Percentiles rank a stretch among this genome's conserved stretches.
Evolutionary conservation across 2,888 invertebrate genomes (phyloP).

Genomic region (Miltochrista miniata): DNA sequence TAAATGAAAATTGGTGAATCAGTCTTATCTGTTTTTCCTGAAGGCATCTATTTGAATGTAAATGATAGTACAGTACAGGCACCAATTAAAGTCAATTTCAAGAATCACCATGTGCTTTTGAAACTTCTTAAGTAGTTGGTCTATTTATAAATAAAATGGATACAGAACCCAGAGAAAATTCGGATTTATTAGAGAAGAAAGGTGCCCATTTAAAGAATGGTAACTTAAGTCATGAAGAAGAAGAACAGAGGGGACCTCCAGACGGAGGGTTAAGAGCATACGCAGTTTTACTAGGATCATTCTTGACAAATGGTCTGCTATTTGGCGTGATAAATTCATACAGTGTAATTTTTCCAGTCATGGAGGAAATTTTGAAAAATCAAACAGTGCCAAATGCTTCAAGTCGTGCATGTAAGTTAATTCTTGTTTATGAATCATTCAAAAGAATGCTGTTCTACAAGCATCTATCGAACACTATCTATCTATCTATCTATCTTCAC

Average conservation of each 20-base stretch:
- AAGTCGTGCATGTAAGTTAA: conserved; percentile 91
- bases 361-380: conserved; percentile 85
- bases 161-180: conserved; percentile 58
- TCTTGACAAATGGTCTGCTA: conserved; percentile 94
- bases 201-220: conserved; percentile 54
- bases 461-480: no score
- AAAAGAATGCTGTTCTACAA: no score
- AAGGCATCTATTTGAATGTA: no score
- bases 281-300: conserved; percentile 92
- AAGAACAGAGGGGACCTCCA: conserved; percentile 74
- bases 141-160: conserved; percentile 52
- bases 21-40: no score
- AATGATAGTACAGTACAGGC: no score
- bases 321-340: conserved; percentile 96
- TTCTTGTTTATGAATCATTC: no score
- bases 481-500: no score
- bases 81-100: neutral
- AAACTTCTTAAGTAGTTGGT: conserved; percentile 29
- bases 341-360: conserved; percentile 89
- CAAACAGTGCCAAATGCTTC: conserved; percentile 88
- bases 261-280: conserved; percentile 93
- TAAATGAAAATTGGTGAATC: no score
- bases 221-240: conserved; percentile 34
- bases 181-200: conserved; percentile 55
- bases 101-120: conserved; percentile 36